A percentile compares a stretch with the other conserved stretches of the same genome.
Evolutionary conservation across 2,797 vertebrate genomes (phyloP).

Genomic region (Pangasius macronema): DNA sequence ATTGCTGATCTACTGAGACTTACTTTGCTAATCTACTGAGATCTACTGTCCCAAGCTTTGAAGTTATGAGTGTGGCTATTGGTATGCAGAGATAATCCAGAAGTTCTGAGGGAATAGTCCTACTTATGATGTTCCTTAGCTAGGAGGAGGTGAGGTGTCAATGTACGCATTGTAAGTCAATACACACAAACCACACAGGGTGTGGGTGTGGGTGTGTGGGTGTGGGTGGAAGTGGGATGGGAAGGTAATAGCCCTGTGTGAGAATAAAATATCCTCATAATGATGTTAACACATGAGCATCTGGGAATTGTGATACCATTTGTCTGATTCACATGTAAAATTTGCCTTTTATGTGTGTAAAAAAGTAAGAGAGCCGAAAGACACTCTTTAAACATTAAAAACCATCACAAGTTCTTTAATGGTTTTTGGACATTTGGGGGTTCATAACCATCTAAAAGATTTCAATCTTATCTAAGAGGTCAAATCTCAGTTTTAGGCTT

Average conservation of each 20-base stretch:
- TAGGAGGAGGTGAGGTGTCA: no score
- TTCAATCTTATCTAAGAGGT: neutral
- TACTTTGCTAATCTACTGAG: no score
- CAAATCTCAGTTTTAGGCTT: neutral
- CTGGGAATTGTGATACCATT: neutral
- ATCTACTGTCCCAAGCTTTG: neutral
- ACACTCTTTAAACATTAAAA: neutral
- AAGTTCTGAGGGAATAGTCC: neutral
- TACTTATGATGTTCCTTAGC: no score
- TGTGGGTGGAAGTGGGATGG: neutral
- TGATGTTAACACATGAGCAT: neutral
- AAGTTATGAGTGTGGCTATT: neutral
- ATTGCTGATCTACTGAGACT: neutral
- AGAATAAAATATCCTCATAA: neutral
- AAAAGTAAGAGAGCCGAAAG: neutral
- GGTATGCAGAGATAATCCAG: neutral
- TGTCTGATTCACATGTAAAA: neutral
- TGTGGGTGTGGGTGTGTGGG: neutral
- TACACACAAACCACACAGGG: no score
- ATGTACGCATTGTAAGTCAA: no score
- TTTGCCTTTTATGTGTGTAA: neutral
- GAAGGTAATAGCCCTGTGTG: no score
- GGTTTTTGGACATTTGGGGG: neutral
- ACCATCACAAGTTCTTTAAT: neutral
- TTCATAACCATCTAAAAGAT: neutral